Evolutionary conservation across 2,797 vertebrate genomes (phyloP).

Genomic region (Siniperca obscura): DNA sequence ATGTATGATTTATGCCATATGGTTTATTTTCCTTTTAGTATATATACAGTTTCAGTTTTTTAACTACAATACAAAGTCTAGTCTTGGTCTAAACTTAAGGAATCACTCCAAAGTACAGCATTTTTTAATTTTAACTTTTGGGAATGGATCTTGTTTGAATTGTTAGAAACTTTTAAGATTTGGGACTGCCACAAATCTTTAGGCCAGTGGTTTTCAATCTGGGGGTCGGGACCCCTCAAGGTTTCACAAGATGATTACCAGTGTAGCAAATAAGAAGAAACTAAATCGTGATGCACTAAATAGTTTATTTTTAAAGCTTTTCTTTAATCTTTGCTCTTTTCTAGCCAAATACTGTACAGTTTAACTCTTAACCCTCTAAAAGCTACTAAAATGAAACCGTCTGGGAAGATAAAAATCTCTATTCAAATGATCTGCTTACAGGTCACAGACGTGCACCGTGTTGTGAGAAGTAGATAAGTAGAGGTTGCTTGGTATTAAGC

Average conservation of each 20-base stretch:
- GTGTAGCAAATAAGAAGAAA: neutral
- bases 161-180: neutral
- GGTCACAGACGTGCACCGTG: neutral
- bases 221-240: neutral
- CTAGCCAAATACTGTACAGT: neutral
- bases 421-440: neutral
- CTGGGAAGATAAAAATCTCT: neutral
- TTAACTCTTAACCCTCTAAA: neutral
- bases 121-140: conserved; percentile 3
- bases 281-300: neutral
- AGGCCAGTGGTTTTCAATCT: neutral
- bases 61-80: conserved; percentile 5
- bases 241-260: neutral
- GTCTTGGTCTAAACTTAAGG: conserved; percentile 5
- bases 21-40: neutral
- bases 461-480: neutral
- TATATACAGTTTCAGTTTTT: neutral
- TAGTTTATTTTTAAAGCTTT: neutral
- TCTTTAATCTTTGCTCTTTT: neutral
- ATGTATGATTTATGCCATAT: neutral
- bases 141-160: conserved; percentile 17
- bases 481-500: neutral
- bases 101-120: neutral
- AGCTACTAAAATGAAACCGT: neutral
- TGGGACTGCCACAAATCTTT: neutral